Evolutionary conservation across 2,113 vertebrate genomes (phyloP).

Genomic region (Aspiorhynchus laticeps): DNA sequence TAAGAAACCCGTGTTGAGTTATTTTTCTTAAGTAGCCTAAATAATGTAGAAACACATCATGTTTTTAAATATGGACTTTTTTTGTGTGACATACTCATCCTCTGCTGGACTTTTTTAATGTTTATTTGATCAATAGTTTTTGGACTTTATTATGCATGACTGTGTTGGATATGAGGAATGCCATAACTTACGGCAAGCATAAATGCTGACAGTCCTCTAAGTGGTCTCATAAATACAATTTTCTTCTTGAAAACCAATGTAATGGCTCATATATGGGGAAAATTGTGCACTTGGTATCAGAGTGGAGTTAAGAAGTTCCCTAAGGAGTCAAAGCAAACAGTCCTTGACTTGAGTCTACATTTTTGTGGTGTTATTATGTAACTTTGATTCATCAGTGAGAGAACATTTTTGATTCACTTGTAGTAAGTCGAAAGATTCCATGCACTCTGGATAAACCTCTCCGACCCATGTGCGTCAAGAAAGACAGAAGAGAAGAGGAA

Average conservation of each 20-base stretch:
- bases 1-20: background rate
- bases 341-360: background rate
- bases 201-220: background rate
- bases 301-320: background rate
- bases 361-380: conserved; percentile 34
- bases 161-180: conserved; percentile 1
- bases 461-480: conserved; percentile 64
- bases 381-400: background rate
- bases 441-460: conserved; percentile 49
- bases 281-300: background rate
- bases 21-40: background rate
- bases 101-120: background rate
- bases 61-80: background rate
- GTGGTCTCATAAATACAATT: background rate
- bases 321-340: background rate
- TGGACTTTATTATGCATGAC: background rate
- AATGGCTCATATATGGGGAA: background rate
- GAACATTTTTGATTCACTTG: conserved; percentile 14
- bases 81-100: background rate
- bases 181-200: background rate
- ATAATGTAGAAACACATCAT: background rate
- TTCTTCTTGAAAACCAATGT: background rate
- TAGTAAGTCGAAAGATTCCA: background rate
- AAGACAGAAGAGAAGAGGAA: conserved; percentile 63
- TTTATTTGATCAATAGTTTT: background rate